Base-by-base conservation (phyloP, 1,140 invertebrate genomes). In the Trichonephila clavata region DNA sequence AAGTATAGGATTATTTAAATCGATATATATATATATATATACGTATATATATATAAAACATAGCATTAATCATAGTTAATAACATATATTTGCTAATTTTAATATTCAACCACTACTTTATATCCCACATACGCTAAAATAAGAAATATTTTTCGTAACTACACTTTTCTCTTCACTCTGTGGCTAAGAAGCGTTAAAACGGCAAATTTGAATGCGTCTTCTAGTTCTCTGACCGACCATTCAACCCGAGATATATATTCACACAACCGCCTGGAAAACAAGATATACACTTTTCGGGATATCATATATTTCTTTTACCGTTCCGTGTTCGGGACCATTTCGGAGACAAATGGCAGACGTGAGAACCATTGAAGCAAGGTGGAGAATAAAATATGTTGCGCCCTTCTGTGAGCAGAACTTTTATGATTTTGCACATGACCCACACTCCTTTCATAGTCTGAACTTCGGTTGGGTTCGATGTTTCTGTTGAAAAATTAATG, bases 261-360 rank as follows among this genome's bases (percentile, higher is more conserved):
- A n/a, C 81, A 59, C 59, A 43, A 27, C 6, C 20, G 27, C 16
- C 2, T 32, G 43, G 84, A 27, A 63, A 60, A 86, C 27, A 63
- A 86, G 57, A 86, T 86, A 86, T 86, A 86, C 60, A 57, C 50
- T 63, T 63, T 86, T 86, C 84, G 84, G 32, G 60, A 86, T 86
- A 86, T 63, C 84, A 59, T 63, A 61, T 86, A 63, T 86, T 61
- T 86, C 60, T 86, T 86, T 65, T 86, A 61, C 57, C 24, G 43
- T 21, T 39, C 84, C 24, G 32, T 14, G 61, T 86, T 39, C 84
- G n/a, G 24, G 24, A 84, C 81, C 81, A 84, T 84, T 84, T 6
- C 81, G 60, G 84, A 65, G 84, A 86, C 84, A 86, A 86, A 86
- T 86, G 84, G 84, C 84, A 63, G 84, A 86, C 84, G 84, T 86